Evolutionary conservation across 2,113 vertebrate genomes (phyloP).

Genomic region (Suricata suricatta): DNA sequence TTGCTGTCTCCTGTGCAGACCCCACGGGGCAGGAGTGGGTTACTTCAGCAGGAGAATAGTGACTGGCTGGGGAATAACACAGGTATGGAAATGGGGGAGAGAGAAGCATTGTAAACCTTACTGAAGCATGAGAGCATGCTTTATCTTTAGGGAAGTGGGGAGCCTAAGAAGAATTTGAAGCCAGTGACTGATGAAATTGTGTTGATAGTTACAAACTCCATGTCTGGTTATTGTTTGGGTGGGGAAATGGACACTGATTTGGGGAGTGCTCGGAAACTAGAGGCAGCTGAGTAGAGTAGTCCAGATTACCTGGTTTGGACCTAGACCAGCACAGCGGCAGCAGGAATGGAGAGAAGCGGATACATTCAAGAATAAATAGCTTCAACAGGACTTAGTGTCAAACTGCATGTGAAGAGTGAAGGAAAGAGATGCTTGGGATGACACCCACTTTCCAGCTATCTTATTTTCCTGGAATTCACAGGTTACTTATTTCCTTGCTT

Average conservation of each 20-base stretch:
- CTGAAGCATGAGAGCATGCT: not conserved
- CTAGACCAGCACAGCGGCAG: not conserved
- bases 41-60: not conserved
- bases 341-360: not conserved
- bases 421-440: not conserved
- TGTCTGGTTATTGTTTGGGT: not conserved
- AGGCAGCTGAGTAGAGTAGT: not conserved
- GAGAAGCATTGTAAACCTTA: not conserved
- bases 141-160: not conserved
- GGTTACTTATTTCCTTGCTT: constrained; percentile 34
- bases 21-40: not conserved
- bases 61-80: not conserved
- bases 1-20: not conserved
- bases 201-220: not conserved
- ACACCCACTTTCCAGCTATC: not conserved
- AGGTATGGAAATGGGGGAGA: not conserved
- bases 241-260: not conserved
- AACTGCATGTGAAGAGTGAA: not conserved
- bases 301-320: not conserved
- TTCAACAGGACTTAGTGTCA: not conserved
- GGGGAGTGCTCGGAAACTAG: not conserved
- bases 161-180: not conserved
- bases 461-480: not conserved
- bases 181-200: not conserved
- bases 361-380: not conserved